These are phyloP conservation scores for Eueides isabella DNA, from an alignment of 1,140 invertebrate species.

Conservation along the genomic window DNA sequence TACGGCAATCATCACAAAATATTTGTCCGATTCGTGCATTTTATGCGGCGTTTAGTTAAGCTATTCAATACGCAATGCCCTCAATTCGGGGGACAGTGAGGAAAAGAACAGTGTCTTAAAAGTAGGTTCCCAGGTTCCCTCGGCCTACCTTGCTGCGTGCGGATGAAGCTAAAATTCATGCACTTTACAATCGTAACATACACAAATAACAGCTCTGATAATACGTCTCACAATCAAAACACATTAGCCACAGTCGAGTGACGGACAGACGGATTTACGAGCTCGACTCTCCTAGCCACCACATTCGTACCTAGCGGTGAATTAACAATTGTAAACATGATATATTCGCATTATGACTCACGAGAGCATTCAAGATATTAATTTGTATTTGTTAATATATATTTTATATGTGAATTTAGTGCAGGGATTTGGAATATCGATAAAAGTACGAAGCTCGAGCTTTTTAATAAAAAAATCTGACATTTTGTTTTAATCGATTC, in stretches of 20 bases:
- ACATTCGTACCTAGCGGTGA: slow-evolving; percentile 44
- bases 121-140: too few species aligned
- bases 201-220: slow-evolving; percentile 26
- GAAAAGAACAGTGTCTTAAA: too few species aligned
- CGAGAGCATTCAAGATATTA: slow-evolving; percentile 37
- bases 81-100: too few species aligned
- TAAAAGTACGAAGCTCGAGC: slow-evolving; percentile 44
- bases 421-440: slow-evolving; percentile 25
- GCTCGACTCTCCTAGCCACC: slow-evolving; percentile 47
- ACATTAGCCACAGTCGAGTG: slow-evolving; percentile 43
- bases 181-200: slow-evolving; percentile 9
- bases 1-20: neutral
- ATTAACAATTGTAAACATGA: slow-evolving; percentile 40
- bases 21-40: neutral
- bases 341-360: slow-evolving; percentile 43
- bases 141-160: too few species aligned
- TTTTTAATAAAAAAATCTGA: neutral
- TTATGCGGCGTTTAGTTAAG: too few species aligned
- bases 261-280: slow-evolving; percentile 58
- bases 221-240: slow-evolving; percentile 43
- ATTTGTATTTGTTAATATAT: slow-evolving; percentile 45
- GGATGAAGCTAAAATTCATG: too few species aligned
- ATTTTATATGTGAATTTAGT: slow-evolving; percentile 34
- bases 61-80: too few species aligned
- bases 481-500: neutral